A percentile compares a stretch with the other conserved stretches of the same genome.
Evolutionary conservation across 2,888 invertebrate species (phyloP).

Genomic region (Aphodius sticticus): DNA sequence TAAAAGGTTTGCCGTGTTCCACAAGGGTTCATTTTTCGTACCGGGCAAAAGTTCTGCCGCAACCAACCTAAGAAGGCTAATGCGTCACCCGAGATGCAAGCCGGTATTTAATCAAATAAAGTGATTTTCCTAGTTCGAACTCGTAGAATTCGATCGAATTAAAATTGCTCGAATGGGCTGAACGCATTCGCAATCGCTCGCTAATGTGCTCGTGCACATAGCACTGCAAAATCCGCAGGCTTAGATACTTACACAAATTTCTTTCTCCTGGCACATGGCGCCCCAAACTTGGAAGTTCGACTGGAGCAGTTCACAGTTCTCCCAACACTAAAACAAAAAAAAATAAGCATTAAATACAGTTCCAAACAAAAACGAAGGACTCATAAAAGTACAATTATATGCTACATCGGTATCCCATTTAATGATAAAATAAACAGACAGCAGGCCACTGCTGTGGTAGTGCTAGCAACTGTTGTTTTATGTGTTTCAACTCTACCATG

Average conservation of each 20-base stretch:
- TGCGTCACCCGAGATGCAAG: neutral
- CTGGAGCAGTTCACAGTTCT: constrained; percentile 77
- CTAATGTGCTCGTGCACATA: constrained; percentile 7
- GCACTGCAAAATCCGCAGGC: neutral
- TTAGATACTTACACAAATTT: constrained; percentile 73
- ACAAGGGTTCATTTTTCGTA: constrained; percentile 28
- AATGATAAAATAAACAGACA: constrained; percentile 50
- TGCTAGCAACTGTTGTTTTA: neutral
- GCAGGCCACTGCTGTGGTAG: constrained; percentile 42
- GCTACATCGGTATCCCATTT: constrained; percentile 43
- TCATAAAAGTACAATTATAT: constrained; percentile 35
- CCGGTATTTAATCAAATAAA: constrained; percentile 41
- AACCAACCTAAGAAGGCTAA: constrained; percentile 13
- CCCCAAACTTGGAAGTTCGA: constrained; percentile 78
- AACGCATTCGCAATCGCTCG: constrained; percentile 11
- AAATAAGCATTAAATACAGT: constrained; percentile 14
- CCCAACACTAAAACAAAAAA: constrained; percentile 76
- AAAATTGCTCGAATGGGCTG: neutral
- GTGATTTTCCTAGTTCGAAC: constrained; percentile 39
- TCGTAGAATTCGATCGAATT: constrained; percentile 13
- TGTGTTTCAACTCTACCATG: neutral
- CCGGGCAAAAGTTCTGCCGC: neutral
- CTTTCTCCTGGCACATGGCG: constrained; percentile 74
- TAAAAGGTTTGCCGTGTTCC: constrained; percentile 43
- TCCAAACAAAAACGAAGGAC: constrained; percentile 12